Percentiles rank a stretch among this genome's conserved stretches.
These are phyloP conservation scores for Holothuria glaberrima DNA, from an alignment of 35 echinoderm and acorn worm genomes.

Conservation along the genomic window DNA sequence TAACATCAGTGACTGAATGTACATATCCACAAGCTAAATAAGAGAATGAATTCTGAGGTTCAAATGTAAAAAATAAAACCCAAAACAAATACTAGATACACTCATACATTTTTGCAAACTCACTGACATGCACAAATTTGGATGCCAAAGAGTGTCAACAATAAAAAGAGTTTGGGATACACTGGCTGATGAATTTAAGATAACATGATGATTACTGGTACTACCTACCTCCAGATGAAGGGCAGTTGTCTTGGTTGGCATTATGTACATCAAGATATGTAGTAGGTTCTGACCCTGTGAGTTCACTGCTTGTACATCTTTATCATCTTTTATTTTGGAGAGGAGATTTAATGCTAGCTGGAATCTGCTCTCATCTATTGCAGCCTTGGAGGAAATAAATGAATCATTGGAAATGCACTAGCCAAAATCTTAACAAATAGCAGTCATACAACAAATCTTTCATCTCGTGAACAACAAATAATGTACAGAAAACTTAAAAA, in stretches of 20 bases:
- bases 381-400: conserved; percentile 25
- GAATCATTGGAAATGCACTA: not conserved
- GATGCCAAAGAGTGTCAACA: too few relatives aligned
- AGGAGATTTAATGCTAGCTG: conserved; percentile 52
- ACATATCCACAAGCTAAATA: not conserved
- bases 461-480: not conserved
- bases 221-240: conserved; percentile 36
- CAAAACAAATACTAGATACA: too few relatives aligned
- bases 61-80: too few relatives aligned
- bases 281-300: conserved; percentile 54
- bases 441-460: not conserved
- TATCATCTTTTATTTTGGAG: conserved; percentile 40
- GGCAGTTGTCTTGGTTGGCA: conserved; percentile 45
- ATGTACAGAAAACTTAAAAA: not conserved
- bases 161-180: too few relatives aligned
- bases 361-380: conserved; percentile 48
- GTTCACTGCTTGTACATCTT: conserved; percentile 48
- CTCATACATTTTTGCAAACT: too few relatives aligned
- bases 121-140: too few relatives aligned
- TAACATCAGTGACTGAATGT: not conserved
- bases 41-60: too few relatives aligned
- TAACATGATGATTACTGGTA: not conserved
- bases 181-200: too few relatives aligned
- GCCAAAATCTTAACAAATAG: too few relatives aligned
- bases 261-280: conserved; percentile 57